phyloP scores from a whole-genome alignment of 1,140 invertebrate genomes.

The Xylocopa sonorina region DNA sequence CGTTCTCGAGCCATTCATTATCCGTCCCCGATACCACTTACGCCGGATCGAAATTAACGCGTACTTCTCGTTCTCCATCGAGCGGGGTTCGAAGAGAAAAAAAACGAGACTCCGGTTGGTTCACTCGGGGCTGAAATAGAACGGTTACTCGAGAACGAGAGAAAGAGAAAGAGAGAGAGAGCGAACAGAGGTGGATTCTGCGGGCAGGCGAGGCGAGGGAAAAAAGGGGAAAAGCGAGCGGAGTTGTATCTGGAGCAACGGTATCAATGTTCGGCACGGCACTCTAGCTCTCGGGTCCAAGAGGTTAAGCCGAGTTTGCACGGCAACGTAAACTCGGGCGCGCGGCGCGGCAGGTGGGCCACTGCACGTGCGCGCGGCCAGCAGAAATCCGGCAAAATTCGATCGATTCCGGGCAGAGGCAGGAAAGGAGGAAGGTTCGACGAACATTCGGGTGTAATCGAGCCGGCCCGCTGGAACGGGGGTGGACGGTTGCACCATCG shows the following conservation, averaged over 20 bases:
- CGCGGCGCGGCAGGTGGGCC: slow-evolving; percentile 65
- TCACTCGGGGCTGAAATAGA: background rate
- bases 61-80: background rate
- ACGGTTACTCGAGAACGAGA: background rate
- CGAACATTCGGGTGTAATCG: slow-evolving; percentile 53
- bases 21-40: background rate
- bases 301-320: slow-evolving; percentile 52
- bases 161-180: background rate
- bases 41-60: background rate
- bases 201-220: background rate
- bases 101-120: background rate
- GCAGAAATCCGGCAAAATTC: slow-evolving; percentile 65
- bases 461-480: background rate
- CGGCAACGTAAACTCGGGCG: slow-evolving; percentile 51
- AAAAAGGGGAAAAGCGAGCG: background rate
- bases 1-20: background rate
- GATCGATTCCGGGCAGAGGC: slow-evolving; percentile 70
- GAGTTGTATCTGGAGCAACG: slow-evolving; percentile 39
- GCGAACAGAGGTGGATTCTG: too few species aligned
- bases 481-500: slow-evolving; percentile 13
- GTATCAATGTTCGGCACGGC: slow-evolving; percentile 45
- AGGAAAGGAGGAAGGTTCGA: slow-evolving; percentile 57
- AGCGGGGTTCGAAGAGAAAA: too few species aligned
- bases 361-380: slow-evolving; percentile 65
- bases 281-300: slow-evolving; percentile 33